Evolutionary conservation across 2,113 vertebrate genomes (phyloP).

Genomic region (Speoplatyrhinus poulsoni): DNA sequence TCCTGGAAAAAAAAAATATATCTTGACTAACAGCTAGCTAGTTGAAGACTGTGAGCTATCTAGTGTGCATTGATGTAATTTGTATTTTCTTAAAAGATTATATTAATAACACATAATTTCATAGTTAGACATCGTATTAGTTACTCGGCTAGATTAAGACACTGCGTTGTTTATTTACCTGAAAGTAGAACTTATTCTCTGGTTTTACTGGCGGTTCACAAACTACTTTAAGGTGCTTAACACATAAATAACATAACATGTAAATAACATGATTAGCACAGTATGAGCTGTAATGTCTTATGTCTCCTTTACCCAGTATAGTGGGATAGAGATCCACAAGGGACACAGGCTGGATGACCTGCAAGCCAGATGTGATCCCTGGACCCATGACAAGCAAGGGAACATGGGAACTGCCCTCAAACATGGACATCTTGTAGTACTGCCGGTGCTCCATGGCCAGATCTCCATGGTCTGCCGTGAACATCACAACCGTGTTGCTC

Average conservation of each 20-base stretch:
- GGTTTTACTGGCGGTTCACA: too few relatives aligned
- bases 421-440: slow-evolving; percentile 99
- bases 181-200: slow-evolving; percentile 35
- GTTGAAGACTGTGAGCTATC: neutral
- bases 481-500: slow-evolving; percentile 84
- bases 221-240: too few relatives aligned
- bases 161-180: slow-evolving; percentile 26
- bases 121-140: neutral
- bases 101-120: too few relatives aligned
- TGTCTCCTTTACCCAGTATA: slow-evolving; percentile 82
- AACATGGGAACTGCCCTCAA: slow-evolving; percentile 91
- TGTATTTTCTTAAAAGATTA: too few relatives aligned
- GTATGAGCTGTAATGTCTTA: neutral
- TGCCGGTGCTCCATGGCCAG: slow-evolving; percentile 97
- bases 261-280: too few relatives aligned
- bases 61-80: neutral
- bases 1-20: neutral
- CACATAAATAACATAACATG: too few relatives aligned
- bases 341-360: slow-evolving; percentile 82
- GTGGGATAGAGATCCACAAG: slow-evolving; percentile 96
- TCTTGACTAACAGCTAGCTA: neutral
- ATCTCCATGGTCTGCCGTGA: slow-evolving; percentile 93
- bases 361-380: slow-evolving; percentile 71
- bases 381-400: slow-evolving; percentile 90
- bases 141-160: neutral